Base-by-base conservation (phyloP, 2,797 vertebrate species). In the Xenops minutus region DNA sequence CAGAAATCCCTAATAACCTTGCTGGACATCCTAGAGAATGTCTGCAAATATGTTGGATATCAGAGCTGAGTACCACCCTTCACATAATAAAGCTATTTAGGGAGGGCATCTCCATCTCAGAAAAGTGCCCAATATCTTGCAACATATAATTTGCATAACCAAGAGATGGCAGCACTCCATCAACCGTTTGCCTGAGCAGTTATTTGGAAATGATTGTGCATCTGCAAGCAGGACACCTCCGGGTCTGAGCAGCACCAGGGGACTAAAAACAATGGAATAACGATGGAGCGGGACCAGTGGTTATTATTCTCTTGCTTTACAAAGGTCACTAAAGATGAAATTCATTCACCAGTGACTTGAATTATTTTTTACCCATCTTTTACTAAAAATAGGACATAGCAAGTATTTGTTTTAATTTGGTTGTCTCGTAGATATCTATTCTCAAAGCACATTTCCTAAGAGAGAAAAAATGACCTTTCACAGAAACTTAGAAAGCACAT, bases 111-210 rank as follows among this genome's bases (percentile, higher is more conserved):
- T 81, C 75, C 79, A 86, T 68, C 72, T 66, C 39, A 58, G 76
- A 87, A 95, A 66, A 78, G 71, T 72, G 39, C 7, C 64, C 6
- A 8, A 3, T 77, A 73, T 49, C 80, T 74, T 55, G 43, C 21
- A 92, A 93, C 67, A 39, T 79, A 66, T 88, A 91, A 97, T 97
- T 96, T 96, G 84, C 97, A 98, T 95, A 95, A 95, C 97, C 97
- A 96, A 87, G 26, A 98, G 97, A 95, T 97, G 96, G 97, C 97
- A 98, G 97, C 91, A 96, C 94, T 94, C 81, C 68, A 96, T 93
- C 95, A 92, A 95, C 37, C 67, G 87, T 94, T 81, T 73, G 82
- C 71, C 88, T 63, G 79, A 85, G 62, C 56, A 43, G 76, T 94
- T 72, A 41, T 80, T 68, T 92, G 80, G 93, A 94, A 92, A 59